Base-by-base conservation (phyloP, 2,888 invertebrate species). In the Shargacucullia verbasci region DNA sequence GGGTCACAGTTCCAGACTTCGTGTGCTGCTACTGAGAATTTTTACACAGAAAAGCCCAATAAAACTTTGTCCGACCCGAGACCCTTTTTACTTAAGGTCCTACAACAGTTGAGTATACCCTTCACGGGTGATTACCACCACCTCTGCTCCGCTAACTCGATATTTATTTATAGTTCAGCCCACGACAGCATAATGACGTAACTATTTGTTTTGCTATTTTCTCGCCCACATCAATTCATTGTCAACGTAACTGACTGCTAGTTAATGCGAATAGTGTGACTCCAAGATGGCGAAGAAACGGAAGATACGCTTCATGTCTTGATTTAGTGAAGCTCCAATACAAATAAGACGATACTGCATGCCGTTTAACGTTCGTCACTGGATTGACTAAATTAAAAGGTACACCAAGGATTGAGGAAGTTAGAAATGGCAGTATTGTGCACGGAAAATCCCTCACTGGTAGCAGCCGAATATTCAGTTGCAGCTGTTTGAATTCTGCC, bases 101-200 rank as follows among this genome's bases (percentile, higher is more conserved):
- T 27, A 33, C 12, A 59, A 5, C 44, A 69, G 46, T 55, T 12
- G 20, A 38, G 65, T 53, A 64, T 62, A 64, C 57, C 57, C 57
- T 54, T 59, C 55, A 59, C 45, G 43, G 59, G 6, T 65, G 61
- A 63, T 75, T 76, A 76, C 49, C 1, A 29, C 37, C 47, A 20
- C 58, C 53, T 50, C 56, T 27, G 35, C 40, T 48, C 34, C 27
- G 33, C 46, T 59, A 50, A 59, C 56, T 58, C 60, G 39, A 64
- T 55, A 54, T 59, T 70, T 75, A 77, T 77, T 76, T 75, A 76
- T 70, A 63, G 43, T 27, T n/a, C 41, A 27, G 20, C 65, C 54
- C 50, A 57, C 53, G 50, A 45, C 35, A 41, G 14, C 11, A 44
- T 64, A 73, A 75, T 56, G 58, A 73, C 45, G 55, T 58, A 41